Evolutionary conservation across 2,797 vertebrate genomes (phyloP).

Genomic region (Nothura maculosa): DNA sequence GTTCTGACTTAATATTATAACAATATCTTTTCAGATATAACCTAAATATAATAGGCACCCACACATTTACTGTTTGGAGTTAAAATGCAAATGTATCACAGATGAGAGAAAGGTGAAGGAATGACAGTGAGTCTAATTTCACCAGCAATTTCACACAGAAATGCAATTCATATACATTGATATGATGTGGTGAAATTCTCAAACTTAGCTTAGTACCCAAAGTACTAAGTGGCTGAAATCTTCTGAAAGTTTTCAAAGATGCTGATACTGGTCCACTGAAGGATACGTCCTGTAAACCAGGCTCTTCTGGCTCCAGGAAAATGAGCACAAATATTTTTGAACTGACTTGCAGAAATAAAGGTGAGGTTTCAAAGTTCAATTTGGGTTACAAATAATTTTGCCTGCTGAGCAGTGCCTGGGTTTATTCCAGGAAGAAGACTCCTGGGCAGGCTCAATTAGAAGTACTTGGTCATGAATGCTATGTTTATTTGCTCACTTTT

Average conservation of each 20-base stretch:
- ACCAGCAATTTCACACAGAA: background rate
- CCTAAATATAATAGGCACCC: no score
- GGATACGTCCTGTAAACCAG: background rate
- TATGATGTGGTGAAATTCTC: background rate
- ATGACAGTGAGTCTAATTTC: background rate
- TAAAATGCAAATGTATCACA: background rate
- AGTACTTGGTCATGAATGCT: background rate
- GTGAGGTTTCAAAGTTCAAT: background rate
- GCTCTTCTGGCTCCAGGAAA: background rate
- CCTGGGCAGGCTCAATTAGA: background rate
- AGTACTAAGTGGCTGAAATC: background rate
- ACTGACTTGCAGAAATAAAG: background rate
- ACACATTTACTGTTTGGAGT: background rate
- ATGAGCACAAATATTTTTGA: background rate
- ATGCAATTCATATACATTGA: background rate
- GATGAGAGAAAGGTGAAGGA: background rate
- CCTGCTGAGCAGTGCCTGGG: background rate
- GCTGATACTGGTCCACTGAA: background rate
- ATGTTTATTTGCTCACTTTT: background rate
- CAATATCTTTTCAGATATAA: background rate
- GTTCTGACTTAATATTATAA: background rate
- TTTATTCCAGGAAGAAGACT: background rate
- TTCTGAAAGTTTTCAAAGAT: background rate
- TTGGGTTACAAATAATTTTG: background rate
- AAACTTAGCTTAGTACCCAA: background rate